Percentiles rank a stretch among this genome's conserved stretches.
Evolutionary conservation across 2,888 invertebrate genomes (phyloP).

Genomic region (Cheilosia soror): DNA sequence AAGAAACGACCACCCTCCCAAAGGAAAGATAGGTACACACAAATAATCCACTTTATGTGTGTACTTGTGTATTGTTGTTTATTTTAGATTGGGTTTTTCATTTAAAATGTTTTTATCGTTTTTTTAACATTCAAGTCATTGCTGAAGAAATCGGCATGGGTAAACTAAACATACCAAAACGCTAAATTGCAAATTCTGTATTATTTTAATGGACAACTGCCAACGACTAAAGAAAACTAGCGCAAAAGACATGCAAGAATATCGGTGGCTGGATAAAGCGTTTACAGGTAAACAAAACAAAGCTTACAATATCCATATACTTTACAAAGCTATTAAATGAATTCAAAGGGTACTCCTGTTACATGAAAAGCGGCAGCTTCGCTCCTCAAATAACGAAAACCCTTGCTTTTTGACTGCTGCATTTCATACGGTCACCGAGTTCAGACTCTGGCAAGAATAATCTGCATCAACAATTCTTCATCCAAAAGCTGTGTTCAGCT

Average conservation of each 20-base stretch:
- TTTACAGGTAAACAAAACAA: constrained; percentile 84
- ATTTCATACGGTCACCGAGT: constrained; percentile 63
- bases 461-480: constrained; percentile 56
- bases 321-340: constrained; percentile 46
- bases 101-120: constrained; percentile 62
- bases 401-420: constrained; percentile 50
- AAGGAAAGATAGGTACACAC: constrained; percentile 58
- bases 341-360: constrained; percentile 35
- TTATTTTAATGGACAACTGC: constrained; percentile 92
- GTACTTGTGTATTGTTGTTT: constrained; percentile 56
- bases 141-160: constrained; percentile 97
- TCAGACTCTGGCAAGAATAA: constrained; percentile 41
- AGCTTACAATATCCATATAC: constrained; percentile 41
- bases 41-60: constrained; percentile 60
- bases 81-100: constrained; percentile 54
- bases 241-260: constrained; percentile 93
- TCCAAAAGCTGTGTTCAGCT: constrained; percentile 54
- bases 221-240: constrained; percentile 91
- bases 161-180: constrained; percentile 88
- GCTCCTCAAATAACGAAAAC: constrained; percentile 47
- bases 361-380: constrained; percentile 51
- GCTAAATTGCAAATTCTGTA: constrained; percentile 90
- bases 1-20: constrained; percentile 50
- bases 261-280: constrained; percentile 96
- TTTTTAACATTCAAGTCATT: constrained; percentile 86